Conservation (phyloP, 1,140 invertebrate species). For the Danaus melanippus region DNA sequence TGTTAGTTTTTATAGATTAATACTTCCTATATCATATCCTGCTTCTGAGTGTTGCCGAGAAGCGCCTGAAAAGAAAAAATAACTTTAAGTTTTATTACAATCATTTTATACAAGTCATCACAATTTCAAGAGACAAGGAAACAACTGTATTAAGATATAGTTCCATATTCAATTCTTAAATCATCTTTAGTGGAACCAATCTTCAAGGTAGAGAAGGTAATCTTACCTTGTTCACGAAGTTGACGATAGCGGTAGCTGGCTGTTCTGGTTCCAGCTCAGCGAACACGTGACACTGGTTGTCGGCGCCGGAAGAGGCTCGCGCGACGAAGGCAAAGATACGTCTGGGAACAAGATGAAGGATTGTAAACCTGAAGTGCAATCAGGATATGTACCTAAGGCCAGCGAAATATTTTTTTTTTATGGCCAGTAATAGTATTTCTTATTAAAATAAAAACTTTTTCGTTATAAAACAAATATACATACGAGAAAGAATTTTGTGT, state of each 20-base stretch:
- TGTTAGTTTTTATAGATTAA: too few relatives aligned
- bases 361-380: too few relatives aligned
- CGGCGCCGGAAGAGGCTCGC: conserved; percentile 83
- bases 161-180: neutral
- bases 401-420: neutral
- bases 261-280: conserved; percentile 96
- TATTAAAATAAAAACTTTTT: neutral
- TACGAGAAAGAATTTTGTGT: too few relatives aligned
- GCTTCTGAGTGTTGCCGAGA: conserved; percentile 57
- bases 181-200: neutral
- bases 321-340: conserved; percentile 96
- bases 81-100: neutral
- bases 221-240: conserved; percentile 94
- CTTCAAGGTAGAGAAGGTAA: neutral
- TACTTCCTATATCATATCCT: conserved; percentile 51
- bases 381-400: too few relatives aligned
- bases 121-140: neutral
- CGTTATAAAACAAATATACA: too few relatives aligned
- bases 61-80: conserved; percentile 52
- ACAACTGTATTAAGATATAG: neutral
- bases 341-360: conserved; percentile 55
- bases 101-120: neutral
- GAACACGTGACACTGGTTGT: conserved; percentile 98
- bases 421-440: neutral
- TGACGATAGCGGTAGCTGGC: conserved; percentile 95